Evolutionary conservation across 2,888 invertebrate species (phyloP).

Genomic region (Microchrysa polita): DNA sequence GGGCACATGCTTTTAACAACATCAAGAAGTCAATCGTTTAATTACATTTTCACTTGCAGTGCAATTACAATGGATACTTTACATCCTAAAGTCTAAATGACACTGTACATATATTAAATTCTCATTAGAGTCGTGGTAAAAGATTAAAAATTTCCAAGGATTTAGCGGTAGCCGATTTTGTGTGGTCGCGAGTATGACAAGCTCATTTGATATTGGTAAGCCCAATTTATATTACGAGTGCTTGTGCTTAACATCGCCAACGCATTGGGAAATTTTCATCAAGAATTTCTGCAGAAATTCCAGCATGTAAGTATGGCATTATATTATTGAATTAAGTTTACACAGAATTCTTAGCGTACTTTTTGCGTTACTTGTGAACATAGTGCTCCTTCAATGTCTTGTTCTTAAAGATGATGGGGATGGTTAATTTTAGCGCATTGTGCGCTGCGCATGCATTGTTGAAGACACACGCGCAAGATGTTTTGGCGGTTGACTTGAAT

Average conservation of each 20-base stretch:
- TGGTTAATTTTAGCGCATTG: background rate
- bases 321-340: background rate
- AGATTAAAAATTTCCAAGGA: too few relatives aligned
- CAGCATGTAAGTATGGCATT: constrained; percentile 6
- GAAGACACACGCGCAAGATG: constrained; percentile 5
- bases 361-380: constrained; percentile 20
- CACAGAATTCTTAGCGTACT: background rate
- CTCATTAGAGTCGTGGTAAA: background rate
- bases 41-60: constrained; percentile 21
- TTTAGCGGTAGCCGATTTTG: too few relatives aligned
- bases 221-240: too few relatives aligned
- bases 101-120: constrained; percentile 6
- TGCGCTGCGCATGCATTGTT: background rate
- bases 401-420: background rate
- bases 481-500: constrained; percentile 47
- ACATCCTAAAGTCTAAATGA: background rate
- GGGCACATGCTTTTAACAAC: constrained; percentile 11
- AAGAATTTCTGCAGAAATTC: too few relatives aligned
- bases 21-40: constrained; percentile 40
- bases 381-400: constrained; percentile 20
- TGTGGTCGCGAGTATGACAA: too few relatives aligned
- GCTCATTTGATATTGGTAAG: too few relatives aligned
- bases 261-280: too few relatives aligned
- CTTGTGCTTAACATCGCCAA: too few relatives aligned
- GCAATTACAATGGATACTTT: constrained; percentile 20